A percentile compares a stretch with the other conserved stretches of the same genome.
These are phyloP conservation scores for Cephus rjabovi DNA, from an alignment of 2,888 invertebrate genomes.

Conservation along the genomic window DNA sequence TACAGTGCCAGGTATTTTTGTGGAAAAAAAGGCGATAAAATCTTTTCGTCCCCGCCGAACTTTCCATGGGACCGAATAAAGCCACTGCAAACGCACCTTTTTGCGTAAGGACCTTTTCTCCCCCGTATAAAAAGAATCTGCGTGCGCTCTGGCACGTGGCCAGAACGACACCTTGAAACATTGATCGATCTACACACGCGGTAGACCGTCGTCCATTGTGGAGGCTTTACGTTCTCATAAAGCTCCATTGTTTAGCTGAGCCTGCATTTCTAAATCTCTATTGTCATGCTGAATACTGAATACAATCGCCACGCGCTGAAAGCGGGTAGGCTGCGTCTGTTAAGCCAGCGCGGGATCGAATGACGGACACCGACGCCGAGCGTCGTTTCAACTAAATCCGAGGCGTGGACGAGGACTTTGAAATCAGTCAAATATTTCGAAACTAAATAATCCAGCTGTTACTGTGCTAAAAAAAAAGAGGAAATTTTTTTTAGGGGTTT, in stretches of 20 bases:
- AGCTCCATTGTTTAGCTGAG: constrained; percentile 51
- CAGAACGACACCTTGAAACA: constrained; percentile 35
- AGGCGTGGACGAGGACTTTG: no score
- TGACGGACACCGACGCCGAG: neutral
- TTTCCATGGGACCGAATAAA: no score
- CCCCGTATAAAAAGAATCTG: neutral
- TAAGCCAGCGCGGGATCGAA: neutral
- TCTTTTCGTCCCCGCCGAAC: no score
- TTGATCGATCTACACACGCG: constrained; percentile 36
- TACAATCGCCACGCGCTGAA: constrained; percentile 40
- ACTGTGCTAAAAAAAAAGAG: no score
- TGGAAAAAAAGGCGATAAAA: no score
- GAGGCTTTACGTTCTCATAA: constrained; percentile 50
- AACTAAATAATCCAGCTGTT: no score
- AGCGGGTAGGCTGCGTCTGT: constrained; percentile 23
- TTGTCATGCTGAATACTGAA: constrained; percentile 43
- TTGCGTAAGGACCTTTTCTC: no score
- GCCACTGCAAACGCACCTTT: no score
- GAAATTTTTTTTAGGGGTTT: no score
- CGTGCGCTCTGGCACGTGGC: neutral
- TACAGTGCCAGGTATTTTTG: no score
- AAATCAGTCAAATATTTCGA: no score
- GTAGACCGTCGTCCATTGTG: constrained; percentile 38
- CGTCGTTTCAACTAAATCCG: no score
- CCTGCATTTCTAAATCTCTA: constrained; percentile 53